phyloP scores from a whole-genome alignment of 2,888 invertebrate species.

The Esperia sulphurella region DNA sequence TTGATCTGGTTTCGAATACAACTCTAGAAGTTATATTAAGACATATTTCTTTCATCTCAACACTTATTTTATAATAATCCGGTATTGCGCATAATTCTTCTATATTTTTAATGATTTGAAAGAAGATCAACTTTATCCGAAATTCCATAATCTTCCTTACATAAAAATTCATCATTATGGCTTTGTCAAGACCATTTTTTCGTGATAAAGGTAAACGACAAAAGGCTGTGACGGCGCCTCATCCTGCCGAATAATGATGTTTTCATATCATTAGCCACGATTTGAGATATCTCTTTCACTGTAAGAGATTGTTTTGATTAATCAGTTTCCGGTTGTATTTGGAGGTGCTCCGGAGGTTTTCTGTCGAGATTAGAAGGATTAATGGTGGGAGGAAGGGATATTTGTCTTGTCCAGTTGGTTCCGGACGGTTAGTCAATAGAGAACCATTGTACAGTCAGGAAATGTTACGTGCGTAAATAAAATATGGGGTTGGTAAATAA shows the following conservation, averaged over 20 bases:
- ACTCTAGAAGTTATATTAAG: too few relatives aligned
- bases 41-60: too few relatives aligned
- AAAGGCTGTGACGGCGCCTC: not conserved
- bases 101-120: too few relatives aligned
- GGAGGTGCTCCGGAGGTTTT: slow-evolving; percentile 28
- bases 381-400: slow-evolving; percentile 48
- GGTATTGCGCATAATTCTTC: too few relatives aligned
- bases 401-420: slow-evolving; percentile 58
- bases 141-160: too few relatives aligned
- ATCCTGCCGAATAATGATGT: slow-evolving; percentile 10
- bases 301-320: slow-evolving; percentile 24
- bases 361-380: slow-evolving; percentile 69
- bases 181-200: not conserved
- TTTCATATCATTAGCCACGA: slow-evolving; percentile 17
- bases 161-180: not conserved
- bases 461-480: too few relatives aligned
- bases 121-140: too few relatives aligned
- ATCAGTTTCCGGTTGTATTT: slow-evolving; percentile 14
- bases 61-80: too few relatives aligned
- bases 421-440: slow-evolving; percentile 28
- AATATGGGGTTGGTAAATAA: not conserved
- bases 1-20: too few relatives aligned
- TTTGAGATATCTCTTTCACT: not conserved
- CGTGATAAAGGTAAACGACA: not conserved
- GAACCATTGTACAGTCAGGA: not conserved